Conservation (phyloP, 2,113 vertebrate species). For the Gobius niger region DNA sequence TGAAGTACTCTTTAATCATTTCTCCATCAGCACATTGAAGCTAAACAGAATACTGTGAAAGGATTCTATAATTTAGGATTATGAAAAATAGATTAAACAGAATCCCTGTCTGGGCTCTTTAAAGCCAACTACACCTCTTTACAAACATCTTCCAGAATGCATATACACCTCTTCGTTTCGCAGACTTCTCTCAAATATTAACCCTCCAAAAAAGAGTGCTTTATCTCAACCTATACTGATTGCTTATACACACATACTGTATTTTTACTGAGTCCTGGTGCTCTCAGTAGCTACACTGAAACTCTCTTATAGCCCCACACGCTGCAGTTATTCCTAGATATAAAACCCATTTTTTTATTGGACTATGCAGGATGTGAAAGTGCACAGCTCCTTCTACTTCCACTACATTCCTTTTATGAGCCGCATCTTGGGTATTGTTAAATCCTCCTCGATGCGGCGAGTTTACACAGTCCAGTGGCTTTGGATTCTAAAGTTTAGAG, state of each 20-base stretch:
- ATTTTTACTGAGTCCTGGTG: not conserved
- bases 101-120: too few species aligned
- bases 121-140: too few species aligned
- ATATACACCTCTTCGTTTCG: too few species aligned
- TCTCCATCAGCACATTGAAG: not conserved
- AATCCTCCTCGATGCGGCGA: slow-evolving; percentile 13
- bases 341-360: slow-evolving; percentile 5
- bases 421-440: not conserved
- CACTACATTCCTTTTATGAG: slow-evolving; percentile 8
- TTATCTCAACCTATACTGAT: too few species aligned
- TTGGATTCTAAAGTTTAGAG: slow-evolving; percentile 10
- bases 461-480: slow-evolving; percentile 1
- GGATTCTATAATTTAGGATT: too few species aligned
- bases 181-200: too few species aligned
- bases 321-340: slow-evolving; percentile 7
- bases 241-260: too few species aligned
- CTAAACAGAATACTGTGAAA: not conserved
- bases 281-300: not conserved
- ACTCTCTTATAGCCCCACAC: not conserved
- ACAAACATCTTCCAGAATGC: too few species aligned
- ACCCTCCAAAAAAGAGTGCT: too few species aligned
- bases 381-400: not conserved
- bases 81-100: too few species aligned
- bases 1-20: slow-evolving; percentile 2
- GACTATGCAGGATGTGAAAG: not conserved